phyloP scores from a whole-genome alignment of 2,113 vertebrate species.

The Gadus macrocephalus region DNA sequence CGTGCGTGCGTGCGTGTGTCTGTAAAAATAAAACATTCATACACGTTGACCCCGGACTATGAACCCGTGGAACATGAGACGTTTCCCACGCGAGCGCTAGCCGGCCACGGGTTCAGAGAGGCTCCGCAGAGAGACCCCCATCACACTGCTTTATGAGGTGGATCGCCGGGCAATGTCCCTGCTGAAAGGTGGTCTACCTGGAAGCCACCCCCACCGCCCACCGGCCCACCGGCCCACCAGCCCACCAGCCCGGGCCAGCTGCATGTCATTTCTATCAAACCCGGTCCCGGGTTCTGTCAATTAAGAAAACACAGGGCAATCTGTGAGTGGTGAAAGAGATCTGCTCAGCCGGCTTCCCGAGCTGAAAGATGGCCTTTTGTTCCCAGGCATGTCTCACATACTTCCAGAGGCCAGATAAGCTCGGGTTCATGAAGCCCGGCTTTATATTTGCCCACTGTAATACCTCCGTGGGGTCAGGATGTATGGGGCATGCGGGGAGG shows the following conservation, averaged over 20 bases:
- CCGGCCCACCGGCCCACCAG: too few relatives aligned
- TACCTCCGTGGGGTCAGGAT: slow-evolving; percentile 73
- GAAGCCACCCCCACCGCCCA: slow-evolving; percentile 32
- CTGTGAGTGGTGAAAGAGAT: slow-evolving; percentile 89
- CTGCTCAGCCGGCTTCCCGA: slow-evolving; percentile 71
- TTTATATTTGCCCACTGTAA: slow-evolving; percentile 81
- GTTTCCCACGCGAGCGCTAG: slow-evolving; percentile 56
- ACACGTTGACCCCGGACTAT: slow-evolving; percentile 17
- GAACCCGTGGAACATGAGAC: not conserved
- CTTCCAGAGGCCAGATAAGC: slow-evolving; percentile 86
- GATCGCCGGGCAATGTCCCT: slow-evolving; percentile 80
- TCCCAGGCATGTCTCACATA: slow-evolving; percentile 87
- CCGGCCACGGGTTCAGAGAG: slow-evolving; percentile 8
- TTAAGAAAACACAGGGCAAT: slow-evolving; percentile 92
- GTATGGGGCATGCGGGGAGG: slow-evolving; percentile 44
- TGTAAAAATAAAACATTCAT: too few relatives aligned
- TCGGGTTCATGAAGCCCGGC: slow-evolving; percentile 79
- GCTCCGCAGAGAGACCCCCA: slow-evolving; percentile 49
- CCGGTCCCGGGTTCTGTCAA: slow-evolving; percentile 78
- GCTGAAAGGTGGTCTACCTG: slow-evolving; percentile 85
- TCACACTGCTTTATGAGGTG: slow-evolving; percentile 68
- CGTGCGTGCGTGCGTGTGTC: too few relatives aligned
- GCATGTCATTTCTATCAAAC: slow-evolving; percentile 81
- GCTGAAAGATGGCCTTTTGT: slow-evolving; percentile 85
- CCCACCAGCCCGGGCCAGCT: slow-evolving; percentile 65